Conservation (phyloP, 2,113 vertebrate genomes). For the Scytalopus superciliaris region DNA sequence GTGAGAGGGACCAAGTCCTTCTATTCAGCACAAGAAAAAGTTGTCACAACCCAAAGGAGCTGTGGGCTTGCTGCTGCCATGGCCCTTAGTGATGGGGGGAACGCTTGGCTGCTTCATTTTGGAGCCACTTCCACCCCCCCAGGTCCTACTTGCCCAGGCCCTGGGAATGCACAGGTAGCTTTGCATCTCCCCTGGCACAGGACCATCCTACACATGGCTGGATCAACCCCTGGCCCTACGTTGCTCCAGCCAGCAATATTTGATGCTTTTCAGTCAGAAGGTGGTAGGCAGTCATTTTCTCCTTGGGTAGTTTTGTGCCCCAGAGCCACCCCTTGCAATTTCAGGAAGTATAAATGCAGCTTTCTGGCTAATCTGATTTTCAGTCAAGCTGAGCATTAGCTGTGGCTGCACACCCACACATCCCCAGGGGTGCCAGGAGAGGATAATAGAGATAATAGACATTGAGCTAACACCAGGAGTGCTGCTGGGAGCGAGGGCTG, state of each 20-base stretch:
- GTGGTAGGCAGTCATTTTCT: not conserved
- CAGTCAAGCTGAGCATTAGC: not conserved
- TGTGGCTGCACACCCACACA: not conserved
- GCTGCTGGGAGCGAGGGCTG: not conserved
- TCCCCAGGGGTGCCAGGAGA: not conserved
- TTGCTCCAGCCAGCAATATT: not conserved
- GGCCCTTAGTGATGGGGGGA: rapidly evolving
- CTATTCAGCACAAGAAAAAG: not conserved
- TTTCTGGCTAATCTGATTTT: not conserved
- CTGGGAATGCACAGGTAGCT: not conserved
- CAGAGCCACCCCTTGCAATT: not conserved
- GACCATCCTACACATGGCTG: not conserved
- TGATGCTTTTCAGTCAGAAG: not conserved
- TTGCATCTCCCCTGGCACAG: not conserved
- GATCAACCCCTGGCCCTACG: not conserved
- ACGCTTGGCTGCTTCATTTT: not conserved
- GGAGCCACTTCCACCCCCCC: not conserved
- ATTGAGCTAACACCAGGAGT: no score
- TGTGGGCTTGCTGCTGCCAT: not conserved
- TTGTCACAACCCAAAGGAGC: not conserved
- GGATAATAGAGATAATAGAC: no score
- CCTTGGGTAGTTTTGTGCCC: not conserved
- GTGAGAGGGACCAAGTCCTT: not conserved
- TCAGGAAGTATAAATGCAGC: not conserved
- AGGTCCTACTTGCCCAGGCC: not conserved